Evolutionary conservation across 2,888 invertebrate species (phyloP).

Genomic region (Rugalucina vietnamica): DNA sequence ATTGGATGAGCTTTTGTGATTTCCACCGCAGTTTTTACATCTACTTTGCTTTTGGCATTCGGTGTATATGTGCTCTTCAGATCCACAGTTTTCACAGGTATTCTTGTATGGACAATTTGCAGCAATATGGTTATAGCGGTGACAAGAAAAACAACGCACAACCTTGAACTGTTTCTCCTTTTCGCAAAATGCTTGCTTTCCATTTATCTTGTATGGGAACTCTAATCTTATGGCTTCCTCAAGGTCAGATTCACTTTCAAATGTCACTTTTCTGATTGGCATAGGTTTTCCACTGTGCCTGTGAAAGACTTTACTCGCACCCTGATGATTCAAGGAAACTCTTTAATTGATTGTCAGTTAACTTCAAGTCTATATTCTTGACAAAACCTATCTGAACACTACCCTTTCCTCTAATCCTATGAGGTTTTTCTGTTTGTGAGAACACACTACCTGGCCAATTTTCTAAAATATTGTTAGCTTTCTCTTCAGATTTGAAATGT

Average conservation of each 20-base stretch:
- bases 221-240: background rate
- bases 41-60: background rate
- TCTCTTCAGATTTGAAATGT: background rate
- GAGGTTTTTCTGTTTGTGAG: background rate
- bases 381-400: background rate
- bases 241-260: background rate
- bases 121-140: constrained; percentile 3
- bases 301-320: background rate
- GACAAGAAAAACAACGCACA: background rate
- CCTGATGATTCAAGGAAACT: background rate
- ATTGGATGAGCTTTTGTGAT: constrained; percentile 1
- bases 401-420: background rate
- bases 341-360: background rate
- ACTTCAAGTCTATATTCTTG: background rate
- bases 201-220: background rate
- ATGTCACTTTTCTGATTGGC: background rate
- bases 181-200: background rate
- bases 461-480: background rate
- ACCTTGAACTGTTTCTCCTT: background rate
- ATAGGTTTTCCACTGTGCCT: background rate
- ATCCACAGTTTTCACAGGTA: constrained; percentile 2
- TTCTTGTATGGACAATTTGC: background rate
- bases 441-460: background rate
- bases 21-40: background rate
- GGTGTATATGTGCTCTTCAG: background rate